Conservation (phyloP, 2,113 vertebrate species). For the Gorsachius goisagi region DNA sequence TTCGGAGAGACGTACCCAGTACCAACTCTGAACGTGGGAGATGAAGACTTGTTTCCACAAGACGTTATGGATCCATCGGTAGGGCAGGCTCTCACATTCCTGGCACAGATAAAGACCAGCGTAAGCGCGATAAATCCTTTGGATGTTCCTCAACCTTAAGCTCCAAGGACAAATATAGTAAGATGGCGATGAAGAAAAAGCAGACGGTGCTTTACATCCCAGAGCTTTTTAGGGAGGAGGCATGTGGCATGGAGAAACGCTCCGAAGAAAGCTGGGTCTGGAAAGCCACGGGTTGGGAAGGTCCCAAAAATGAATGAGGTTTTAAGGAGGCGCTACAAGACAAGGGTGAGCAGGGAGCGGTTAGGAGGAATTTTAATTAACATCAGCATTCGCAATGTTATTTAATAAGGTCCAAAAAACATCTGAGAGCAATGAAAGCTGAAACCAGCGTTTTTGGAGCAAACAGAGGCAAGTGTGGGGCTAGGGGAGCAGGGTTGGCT, state of each 20-base stretch:
- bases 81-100: too few relatives aligned
- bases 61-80: rapidly evolving
- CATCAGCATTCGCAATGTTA: background rate
- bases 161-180: background rate
- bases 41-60: background rate
- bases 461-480: background rate
- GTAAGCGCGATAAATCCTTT: background rate
- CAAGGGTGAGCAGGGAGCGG: background rate
- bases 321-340: conserved; percentile 35
- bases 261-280: background rate
- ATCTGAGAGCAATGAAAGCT: conserved; percentile 12
- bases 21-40: rapidly evolving
- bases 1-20: rapidly evolving
- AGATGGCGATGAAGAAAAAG: background rate
- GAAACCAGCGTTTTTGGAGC: background rate
- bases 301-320: conserved; percentile 25
- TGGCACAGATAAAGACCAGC: background rate
- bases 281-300: background rate
- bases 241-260: background rate
- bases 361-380: conserved; percentile 59
- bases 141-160: background rate
- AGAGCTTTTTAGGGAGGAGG: background rate
- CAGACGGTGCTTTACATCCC: background rate
- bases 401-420: conserved; percentile 24
- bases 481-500: background rate